Base-by-base conservation (phyloP, 2,888 invertebrate genomes). In the Herminia tarsipennalis region DNA sequence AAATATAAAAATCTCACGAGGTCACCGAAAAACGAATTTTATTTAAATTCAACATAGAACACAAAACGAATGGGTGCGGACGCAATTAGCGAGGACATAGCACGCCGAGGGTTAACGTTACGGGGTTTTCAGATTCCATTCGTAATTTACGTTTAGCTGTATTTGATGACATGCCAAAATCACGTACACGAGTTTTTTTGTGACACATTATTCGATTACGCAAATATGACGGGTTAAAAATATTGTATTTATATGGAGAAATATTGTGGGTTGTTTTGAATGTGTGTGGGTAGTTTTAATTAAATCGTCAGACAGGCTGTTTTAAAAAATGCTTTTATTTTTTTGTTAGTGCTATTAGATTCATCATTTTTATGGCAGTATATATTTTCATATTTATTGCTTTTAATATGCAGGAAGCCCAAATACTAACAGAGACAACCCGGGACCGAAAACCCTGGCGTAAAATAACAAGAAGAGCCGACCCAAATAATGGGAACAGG, bases 71-170 rank as follows among this genome's bases (percentile, higher is more conserved):
- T 61, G 66, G 57, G 58, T 62, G 40, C 46, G 66, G 59, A 59
- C 63, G 74, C 66, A 76, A 76, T 76, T 76, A 76, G 72, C 66
- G 49, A 58, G 33, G 44, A 42, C 38, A 49, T 32, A 51, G 44
- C 49, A 44, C 38, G 40, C 32, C 38, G 37, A 53, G 52, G 53
- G 60, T 56, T 63, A 57, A 46, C 47, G 52, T 35, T 33, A 45
- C 46, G 40, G 27, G 24, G 49, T 59, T 65, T 63, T 65, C 38
- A 53, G 52, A 65, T 65, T 60, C 38, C 52, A 44, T 37, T 57
- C 47, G 56, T 59, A 66, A 66, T 66, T 59, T 40, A 62, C 47
- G 33, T 51, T 64, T 59, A 59, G 54, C 51, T 40, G 53, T 59
- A 42, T 62, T 62, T 64, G 42, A 66, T 64, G 64, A 54, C 50